Percentiles rank a stretch among this genome's conserved stretches.
Evolutionary conservation across 2,113 vertebrate species (phyloP).

Genomic region (Perca fluviatilis): DNA sequence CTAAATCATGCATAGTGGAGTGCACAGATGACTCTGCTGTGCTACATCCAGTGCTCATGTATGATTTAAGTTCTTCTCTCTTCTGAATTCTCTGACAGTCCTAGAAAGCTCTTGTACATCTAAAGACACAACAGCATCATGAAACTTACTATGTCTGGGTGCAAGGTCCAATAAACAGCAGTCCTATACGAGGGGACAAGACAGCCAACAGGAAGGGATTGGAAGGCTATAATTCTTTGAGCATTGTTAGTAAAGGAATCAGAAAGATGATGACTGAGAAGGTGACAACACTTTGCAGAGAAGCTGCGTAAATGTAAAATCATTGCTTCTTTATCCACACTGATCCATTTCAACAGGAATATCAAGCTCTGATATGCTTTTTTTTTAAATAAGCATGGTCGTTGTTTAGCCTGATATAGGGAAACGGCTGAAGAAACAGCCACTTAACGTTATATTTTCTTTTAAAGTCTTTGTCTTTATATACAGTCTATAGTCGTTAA

Average conservation of each 20-base stretch:
- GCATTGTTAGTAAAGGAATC: neutral
- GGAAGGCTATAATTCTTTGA: too few relatives aligned
- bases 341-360: too few relatives aligned
- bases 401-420: too few relatives aligned
- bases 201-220: neutral
- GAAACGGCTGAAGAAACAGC: too few relatives aligned
- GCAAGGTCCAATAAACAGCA: neutral
- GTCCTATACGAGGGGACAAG: neutral
- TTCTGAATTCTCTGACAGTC: neutral
- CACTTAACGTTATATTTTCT: too few relatives aligned
- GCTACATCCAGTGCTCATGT: slow-evolving; percentile 11
- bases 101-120: slow-evolving; percentile 8
- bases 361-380: too few relatives aligned
- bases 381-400: too few relatives aligned
- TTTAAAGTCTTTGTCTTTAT: too few relatives aligned
- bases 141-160: neutral
- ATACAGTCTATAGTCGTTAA: too few relatives aligned
- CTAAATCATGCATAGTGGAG: neutral
- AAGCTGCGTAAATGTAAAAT: too few relatives aligned
- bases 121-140: slow-evolving; percentile 2
- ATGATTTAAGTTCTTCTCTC: slow-evolving; percentile 33
- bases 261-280: neutral
- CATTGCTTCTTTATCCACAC: too few relatives aligned
- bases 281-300: too few relatives aligned
- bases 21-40: neutral